Base-by-base conservation (phyloP, 2,113 vertebrate species). In the Paralichthys olivaceus region DNA sequence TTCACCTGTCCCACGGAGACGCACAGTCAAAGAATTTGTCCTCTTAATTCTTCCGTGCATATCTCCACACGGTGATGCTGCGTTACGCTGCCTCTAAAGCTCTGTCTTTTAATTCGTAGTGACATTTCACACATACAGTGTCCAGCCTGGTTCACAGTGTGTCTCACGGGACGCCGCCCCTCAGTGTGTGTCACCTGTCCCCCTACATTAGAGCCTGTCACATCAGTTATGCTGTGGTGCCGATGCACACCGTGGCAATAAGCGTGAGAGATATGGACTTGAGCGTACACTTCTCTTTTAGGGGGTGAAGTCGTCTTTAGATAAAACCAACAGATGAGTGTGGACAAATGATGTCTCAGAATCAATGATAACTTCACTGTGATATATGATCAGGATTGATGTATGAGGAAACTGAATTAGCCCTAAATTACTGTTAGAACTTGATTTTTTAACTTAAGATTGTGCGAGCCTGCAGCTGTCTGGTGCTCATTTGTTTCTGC, bases 121-220 rank as follows among this genome's bases (percentile, higher is more conserved):
- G 87, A 86, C 85, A 88, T 90, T 91, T 92, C 83, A 85, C 89
- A 89, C 90, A 85, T 77, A 83, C 72, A 54, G 43, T 51, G 47
- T 77, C 58, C 71, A 72, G 80, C 70, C 67, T 79, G 79, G 81
- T 85, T 65, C 73, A 43, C 20, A 28, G 61, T 55, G 64, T 55
- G 68, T 75, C 77, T 83, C 32, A 61, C 49, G 71, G 69, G 75
- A 60, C 73, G 78, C 70, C 68, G 49, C 61, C 81, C 77, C 72
- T 49, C 55, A 54, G 23, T 71, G 79, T 71, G 74, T 80, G 58
- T 85, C 77, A 89, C 86, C 80, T 78, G 69, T 90, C 83, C 61
- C n/a, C 81, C 69, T 40, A 82, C 73, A 87, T 89, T 84, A 86
- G 69, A 71, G 26, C 58, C 75, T 69, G 63, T 64, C 84, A 72